Evolutionary conservation across 2,888 invertebrate species (phyloP), one percentile per base, ranked within the genome.

Genomic region (Synanthedon tipuliformis): DNA sequence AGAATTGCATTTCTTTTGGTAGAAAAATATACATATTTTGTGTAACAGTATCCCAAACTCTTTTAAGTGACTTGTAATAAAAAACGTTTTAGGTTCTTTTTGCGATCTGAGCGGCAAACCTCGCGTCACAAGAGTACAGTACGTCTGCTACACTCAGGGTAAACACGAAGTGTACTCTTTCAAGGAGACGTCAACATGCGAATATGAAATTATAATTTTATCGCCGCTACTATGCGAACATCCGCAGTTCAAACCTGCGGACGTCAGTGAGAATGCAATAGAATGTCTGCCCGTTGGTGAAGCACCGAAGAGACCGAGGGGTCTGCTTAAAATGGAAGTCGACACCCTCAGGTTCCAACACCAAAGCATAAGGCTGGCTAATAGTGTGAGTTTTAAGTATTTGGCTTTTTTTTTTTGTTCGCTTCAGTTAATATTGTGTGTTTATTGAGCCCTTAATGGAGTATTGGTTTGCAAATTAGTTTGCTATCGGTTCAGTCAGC

Each of bases 131-230:
- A 91, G 91, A 68, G 91, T 98, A 2, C 88, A 94, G 1, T 98
- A 98, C 69, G 94, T 97, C 0, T 98, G 98, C 81, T 95, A 94
- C 68, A 89, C 90, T 3, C 93, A 95, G 63, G 95, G 96, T 2
- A 94, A 95, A 66, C 95, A 97, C 63, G 97, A 98, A 71, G 92
- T 98, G 2, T 96, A 95, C 72, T 95, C 95, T 0, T 90, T 98
- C 57, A 97, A 97, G 70, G 98, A 98, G 78, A 94, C 93, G 0
- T 94, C 96, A 0, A 96, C 95, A 0, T 99, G 99, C 71, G 95
- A 96, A 75, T 99, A 99, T 73, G 98, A 98, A 80, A 93, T 90
- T 7, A 91, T 98, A 12, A 94, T 99, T 12, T 86, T 98, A 18
- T 95, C 98, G 0, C 93, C 95, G 0, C 79, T 93, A 10, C 87